A percentile compares a stretch with the other conserved stretches of the same genome.
phyloP scores from a whole-genome alignment of 1,140 invertebrate genomes.

The Eumaeus atala region DNA sequence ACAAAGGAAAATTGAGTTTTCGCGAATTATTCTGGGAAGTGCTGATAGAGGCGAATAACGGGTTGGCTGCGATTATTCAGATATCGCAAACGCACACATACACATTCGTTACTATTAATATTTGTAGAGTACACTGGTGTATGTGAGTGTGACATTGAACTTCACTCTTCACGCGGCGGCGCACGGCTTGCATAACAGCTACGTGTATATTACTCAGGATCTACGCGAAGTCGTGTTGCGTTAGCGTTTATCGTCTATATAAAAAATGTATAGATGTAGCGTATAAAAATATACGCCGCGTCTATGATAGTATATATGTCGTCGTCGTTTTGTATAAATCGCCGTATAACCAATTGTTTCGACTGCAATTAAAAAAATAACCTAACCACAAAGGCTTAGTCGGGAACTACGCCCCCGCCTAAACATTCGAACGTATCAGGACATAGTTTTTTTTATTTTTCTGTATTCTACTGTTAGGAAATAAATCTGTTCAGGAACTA shows the following conservation, averaged over 20 bases:
- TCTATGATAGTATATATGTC: too few species aligned
- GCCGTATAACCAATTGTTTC: too few species aligned
- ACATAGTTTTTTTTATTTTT: too few species aligned
- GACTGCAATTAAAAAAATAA: too few species aligned
- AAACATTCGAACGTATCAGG: too few species aligned
- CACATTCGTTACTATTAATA: conserved; percentile 11
- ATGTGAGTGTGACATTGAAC: conserved; percentile 68
- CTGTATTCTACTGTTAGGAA: too few species aligned
- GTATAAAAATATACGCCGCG: background rate
- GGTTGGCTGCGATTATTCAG: conserved; percentile 60
- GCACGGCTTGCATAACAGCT: conserved; percentile 59
- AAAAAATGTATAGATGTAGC: too few species aligned
- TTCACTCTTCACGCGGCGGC: conserved; percentile 68
- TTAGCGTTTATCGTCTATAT: too few species aligned
- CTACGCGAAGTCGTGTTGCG: background rate
- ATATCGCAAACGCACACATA: conserved; percentile 44
- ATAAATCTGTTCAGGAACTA: too few species aligned
- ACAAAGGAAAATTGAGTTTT: conserved; percentile 60
- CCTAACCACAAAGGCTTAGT: too few species aligned
- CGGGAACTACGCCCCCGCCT: too few species aligned
- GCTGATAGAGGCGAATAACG: conserved; percentile 65
- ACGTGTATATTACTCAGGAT: conserved; percentile 24
- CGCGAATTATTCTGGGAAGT: conserved; percentile 68
- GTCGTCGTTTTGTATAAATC: too few species aligned
- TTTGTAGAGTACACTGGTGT: conserved; percentile 29